Evolutionary conservation across 2,113 vertebrate species (phyloP).

Genomic region (Tragelaphus scriptus): DNA sequence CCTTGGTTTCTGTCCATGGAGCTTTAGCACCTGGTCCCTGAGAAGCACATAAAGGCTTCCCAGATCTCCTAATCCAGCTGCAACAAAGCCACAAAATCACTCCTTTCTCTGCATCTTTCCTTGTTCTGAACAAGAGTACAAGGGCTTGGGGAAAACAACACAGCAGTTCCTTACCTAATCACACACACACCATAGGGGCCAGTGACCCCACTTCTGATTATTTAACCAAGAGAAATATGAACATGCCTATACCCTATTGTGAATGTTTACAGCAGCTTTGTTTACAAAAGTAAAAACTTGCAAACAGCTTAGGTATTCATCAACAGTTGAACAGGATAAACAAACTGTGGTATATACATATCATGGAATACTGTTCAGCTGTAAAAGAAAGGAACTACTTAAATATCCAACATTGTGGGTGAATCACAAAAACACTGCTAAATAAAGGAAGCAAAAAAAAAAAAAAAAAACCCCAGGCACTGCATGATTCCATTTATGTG

Average conservation of each 20-base stretch:
- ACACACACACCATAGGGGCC: not conserved
- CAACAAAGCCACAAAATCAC: not conserved
- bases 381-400: not conserved
- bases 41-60: not conserved
- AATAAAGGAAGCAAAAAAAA: not conserved
- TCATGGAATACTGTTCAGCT: not conserved
- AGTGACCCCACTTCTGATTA: not conserved
- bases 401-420: rapidly evolving
- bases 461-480: not conserved
- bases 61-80: not conserved
- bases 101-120: not conserved
- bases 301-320: not conserved
- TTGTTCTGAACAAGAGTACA: not conserved
- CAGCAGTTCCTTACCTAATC: not conserved
- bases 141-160: not conserved
- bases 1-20: not conserved
- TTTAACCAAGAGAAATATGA: not conserved
- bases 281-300: not conserved
- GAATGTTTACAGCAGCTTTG: not conserved
- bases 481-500: not conserved
- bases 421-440: not conserved
- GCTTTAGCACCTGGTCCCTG: not conserved
- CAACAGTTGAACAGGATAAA: not conserved
- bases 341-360: not conserved
- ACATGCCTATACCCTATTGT: not conserved